phyloP scores from a whole-genome alignment of 2,113 vertebrate genomes.

The Cyphomyrus plagiostoma region DNA sequence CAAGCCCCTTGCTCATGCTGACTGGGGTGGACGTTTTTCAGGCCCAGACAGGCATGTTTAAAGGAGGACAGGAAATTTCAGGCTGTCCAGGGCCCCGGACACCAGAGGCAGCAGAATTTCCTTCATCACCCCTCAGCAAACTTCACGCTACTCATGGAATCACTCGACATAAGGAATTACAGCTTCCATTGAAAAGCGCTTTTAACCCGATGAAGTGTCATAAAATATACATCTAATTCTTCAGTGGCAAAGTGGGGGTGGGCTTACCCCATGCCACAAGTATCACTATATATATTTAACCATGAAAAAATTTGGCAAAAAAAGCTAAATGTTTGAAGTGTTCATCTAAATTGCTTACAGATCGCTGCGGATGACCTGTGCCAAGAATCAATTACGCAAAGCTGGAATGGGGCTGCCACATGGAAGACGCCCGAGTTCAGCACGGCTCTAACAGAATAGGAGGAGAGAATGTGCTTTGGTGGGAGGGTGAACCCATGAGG shows the following conservation, averaged over 20 bases:
- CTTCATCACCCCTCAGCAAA: not conserved
- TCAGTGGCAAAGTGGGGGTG: not conserved
- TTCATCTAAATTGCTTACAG: slow-evolving; percentile 18
- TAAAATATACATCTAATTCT: not conserved
- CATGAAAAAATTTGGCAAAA: not conserved
- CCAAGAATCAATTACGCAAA: not conserved
- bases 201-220: not conserved
- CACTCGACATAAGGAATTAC: not conserved
- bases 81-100: not conserved
- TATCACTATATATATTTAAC: not conserved
- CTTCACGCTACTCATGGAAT: not conserved
- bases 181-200: not conserved
- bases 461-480: not conserved
- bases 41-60: not conserved
- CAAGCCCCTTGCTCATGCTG: not conserved
- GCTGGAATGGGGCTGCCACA: not conserved
- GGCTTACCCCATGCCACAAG: not conserved
- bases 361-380: not conserved
- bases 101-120: not conserved
- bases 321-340: slow-evolving; percentile 6
- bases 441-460: not conserved
- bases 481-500: not conserved
- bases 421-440: slow-evolving; percentile 3
- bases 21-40: not conserved
- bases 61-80: not conserved